Percentiles rank a stretch among this genome's conserved stretches.
These are phyloP conservation scores for Coregonus sp. DNA, from an alignment of 2,797 vertebrate genomes.

Conservation along the genomic window DNA sequence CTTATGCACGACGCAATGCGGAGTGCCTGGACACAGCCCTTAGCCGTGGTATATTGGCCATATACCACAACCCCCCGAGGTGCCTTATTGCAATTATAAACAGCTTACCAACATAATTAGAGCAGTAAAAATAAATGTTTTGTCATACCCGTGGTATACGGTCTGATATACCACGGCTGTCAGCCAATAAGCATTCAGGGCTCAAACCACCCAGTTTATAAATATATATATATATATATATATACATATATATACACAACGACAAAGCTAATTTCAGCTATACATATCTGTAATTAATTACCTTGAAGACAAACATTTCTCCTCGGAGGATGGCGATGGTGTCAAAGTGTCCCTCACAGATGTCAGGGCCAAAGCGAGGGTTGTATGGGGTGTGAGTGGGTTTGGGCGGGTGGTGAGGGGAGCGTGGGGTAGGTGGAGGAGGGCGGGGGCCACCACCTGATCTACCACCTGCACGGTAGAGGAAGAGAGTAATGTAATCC, in stretches of 20 bases:
- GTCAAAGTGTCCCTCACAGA: slow-evolving; percentile 91
- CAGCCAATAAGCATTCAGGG: too few species aligned
- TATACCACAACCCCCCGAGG: too few species aligned
- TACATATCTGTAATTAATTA: slow-evolving; percentile 40
- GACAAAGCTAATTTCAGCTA: neutral
- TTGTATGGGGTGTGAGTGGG: slow-evolving; percentile 66
- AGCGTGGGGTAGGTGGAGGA: slow-evolving; percentile 62
- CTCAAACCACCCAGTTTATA: too few species aligned
- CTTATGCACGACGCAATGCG: too few species aligned
- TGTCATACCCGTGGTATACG: too few species aligned
- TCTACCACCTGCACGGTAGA: slow-evolving; percentile 57
- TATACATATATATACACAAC: rapidly evolving
- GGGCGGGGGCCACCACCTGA: slow-evolving; percentile 58
- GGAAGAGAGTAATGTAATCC: neutral
- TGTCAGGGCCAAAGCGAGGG: slow-evolving; percentile 81
- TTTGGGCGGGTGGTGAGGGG: slow-evolving; percentile 55
- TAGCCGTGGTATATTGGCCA: too few species aligned
- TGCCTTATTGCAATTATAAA: too few species aligned
- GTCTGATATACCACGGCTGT: too few species aligned
- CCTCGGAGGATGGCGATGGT: slow-evolving; percentile 86
- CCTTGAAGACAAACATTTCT: slow-evolving; percentile 96
- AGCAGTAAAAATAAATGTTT: too few species aligned
- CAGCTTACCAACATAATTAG: too few species aligned
- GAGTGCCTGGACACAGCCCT: too few species aligned
- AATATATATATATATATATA: too few species aligned